Conservation (phyloP, 2,113 vertebrate species). For the Dinomys branickii region DNA sequence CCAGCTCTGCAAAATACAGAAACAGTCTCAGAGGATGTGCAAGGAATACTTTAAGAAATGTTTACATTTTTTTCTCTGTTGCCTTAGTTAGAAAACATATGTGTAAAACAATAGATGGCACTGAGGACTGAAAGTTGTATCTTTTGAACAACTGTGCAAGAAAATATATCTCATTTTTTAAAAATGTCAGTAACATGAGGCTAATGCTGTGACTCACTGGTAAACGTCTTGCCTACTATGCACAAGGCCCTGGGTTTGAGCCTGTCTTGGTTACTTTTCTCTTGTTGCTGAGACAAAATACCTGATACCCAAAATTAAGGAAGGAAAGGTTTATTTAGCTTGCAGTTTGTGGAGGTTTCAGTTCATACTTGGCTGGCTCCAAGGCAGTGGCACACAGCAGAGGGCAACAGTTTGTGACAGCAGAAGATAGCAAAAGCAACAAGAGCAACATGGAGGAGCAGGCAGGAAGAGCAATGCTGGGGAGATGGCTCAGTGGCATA, state of each 20-base stretch:
- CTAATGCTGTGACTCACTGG: neutral
- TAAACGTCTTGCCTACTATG: neutral
- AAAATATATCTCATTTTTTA: slow-evolving; percentile 86
- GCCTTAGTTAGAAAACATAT: slow-evolving; percentile 82
- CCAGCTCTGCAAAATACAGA: slow-evolving; percentile 79
- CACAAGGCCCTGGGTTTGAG: neutral
- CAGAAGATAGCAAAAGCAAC: no score
- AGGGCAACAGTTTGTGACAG: no score
- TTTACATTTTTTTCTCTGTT: slow-evolving; percentile 74
- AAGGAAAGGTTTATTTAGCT: no score
- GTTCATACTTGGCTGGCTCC: no score
- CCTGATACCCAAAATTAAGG: no score
- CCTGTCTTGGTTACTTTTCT: neutral
- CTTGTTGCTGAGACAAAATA: no score
- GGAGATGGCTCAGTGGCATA: no score
- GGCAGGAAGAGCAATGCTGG: no score
- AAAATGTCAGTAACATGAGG: slow-evolving; percentile 6
- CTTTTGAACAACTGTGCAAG: slow-evolving; percentile 85
- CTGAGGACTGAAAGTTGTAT: slow-evolving; percentile 87
- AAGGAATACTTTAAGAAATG: slow-evolving; percentile 81
- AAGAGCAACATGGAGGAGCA: no score
- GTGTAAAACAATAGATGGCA: slow-evolving; percentile 87
- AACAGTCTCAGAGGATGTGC: slow-evolving; percentile 55
- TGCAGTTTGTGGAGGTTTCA: no score
- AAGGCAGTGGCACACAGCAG: no score